Evolutionary conservation across 2,888 invertebrate genomes (phyloP).

Genomic region (Stenolophus ochropezus): DNA sequence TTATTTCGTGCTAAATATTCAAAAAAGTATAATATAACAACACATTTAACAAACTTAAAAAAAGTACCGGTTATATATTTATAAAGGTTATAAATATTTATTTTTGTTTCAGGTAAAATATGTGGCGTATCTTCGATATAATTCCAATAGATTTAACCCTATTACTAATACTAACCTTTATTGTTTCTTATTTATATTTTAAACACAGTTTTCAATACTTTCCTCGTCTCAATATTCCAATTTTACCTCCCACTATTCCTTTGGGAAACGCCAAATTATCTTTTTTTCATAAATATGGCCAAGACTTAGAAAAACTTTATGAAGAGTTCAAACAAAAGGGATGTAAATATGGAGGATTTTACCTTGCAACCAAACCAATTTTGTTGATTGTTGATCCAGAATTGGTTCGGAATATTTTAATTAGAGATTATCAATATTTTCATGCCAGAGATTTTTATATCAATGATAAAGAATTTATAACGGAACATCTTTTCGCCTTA

Average conservation of each 20-base stretch:
- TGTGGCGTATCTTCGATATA: neutral
- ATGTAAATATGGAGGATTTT: conserved; percentile 64
- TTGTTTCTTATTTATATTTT: neutral
- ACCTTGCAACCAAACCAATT: conserved; percentile 63
- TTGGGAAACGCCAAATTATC: conserved; percentile 64
- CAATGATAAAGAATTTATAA: conserved; percentile 65
- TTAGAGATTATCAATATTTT: conserved; percentile 67
- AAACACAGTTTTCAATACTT: conserved; percentile 12
- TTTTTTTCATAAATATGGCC: conserved; percentile 54
- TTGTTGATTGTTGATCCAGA: conserved; percentile 66
- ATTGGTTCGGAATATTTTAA: conserved; percentile 65
- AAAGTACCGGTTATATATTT: too few species aligned
- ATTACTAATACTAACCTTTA: neutral
- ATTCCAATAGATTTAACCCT: neutral
- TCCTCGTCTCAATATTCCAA: neutral
- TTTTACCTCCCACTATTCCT: conserved; percentile 64
- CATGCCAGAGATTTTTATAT: conserved; percentile 65
- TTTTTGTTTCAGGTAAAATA: neutral
- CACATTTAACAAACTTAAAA: too few species aligned
- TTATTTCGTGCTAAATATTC: too few species aligned
- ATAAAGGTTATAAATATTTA: neutral
- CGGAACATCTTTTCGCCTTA: conserved; percentile 65
- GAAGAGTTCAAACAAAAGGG: conserved; percentile 63
- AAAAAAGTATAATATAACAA: too few species aligned
- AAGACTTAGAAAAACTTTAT: conserved; percentile 63